A percentile compares a stretch with the other conserved stretches of the same genome.
Evolutionary conservation across 2,888 invertebrate genomes (phyloP).

Genomic region (Archaeoteleia sp.): DNA sequence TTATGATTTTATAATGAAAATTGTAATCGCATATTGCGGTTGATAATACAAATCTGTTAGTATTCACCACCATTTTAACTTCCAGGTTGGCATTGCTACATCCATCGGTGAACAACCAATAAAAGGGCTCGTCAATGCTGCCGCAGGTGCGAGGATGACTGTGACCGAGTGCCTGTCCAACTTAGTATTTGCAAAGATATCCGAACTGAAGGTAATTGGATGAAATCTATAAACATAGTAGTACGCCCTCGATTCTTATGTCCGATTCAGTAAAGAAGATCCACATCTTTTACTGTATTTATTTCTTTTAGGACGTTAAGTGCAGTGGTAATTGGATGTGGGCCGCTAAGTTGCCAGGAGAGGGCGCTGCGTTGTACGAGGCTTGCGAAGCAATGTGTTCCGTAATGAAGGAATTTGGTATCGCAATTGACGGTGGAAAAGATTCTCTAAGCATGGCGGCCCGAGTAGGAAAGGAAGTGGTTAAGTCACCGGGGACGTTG

Average conservation of each 20-base stretch:
- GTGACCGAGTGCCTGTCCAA: constrained; percentile 96
- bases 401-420: constrained; percentile 87
- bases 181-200: constrained; percentile 84
- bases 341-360: constrained; percentile 96
- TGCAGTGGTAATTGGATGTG: constrained; percentile 99
- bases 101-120: constrained; percentile 98
- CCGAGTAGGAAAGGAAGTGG: constrained; percentile 81
- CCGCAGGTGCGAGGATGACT: constrained; percentile 93
- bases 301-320: constrained; percentile 87
- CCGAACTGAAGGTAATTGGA: constrained; percentile 76
- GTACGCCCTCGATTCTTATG: too few species aligned
- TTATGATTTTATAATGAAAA: too few species aligned
- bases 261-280: too few species aligned
- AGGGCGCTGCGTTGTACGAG: constrained; percentile 90
- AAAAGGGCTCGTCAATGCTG: constrained; percentile 89
- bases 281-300: too few species aligned
- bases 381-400: constrained; percentile 93
- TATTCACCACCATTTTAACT: too few species aligned
- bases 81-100: constrained; percentile 86
- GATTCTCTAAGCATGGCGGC: constrained; percentile 99
- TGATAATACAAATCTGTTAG: too few species aligned
- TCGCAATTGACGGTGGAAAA: constrained; percentile 97
- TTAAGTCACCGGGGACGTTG: constrained; percentile 90
- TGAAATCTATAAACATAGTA: too few species aligned
- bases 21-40: too few species aligned